Percentiles rank a stretch among this genome's conserved stretches.
These are phyloP conservation scores for Chymomyza procnemis DNA, from an alignment of 2,888 invertebrate species.

Conservation along the genomic window DNA sequence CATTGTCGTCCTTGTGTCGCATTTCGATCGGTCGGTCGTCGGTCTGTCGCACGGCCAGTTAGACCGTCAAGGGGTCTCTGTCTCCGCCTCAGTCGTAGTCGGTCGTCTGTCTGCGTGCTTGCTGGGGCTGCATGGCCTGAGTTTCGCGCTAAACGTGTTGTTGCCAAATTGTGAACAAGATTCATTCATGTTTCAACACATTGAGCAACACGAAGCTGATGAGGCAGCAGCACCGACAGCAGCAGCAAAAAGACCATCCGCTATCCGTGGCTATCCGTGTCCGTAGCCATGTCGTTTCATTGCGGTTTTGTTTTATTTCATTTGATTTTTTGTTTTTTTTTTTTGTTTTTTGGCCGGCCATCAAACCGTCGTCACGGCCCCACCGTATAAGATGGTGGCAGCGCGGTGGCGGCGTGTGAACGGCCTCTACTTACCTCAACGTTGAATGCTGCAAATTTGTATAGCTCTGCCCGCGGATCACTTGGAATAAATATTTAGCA, in stretches of 20 bases:
- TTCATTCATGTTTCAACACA: conserved; percentile 77
- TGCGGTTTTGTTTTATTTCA: neutral
- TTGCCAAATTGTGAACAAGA: conserved; percentile 76
- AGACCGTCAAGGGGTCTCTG: too few species aligned
- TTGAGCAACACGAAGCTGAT: conserved; percentile 48
- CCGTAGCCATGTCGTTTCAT: neutral
- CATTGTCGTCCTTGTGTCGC: neutral
- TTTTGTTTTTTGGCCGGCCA: neutral
- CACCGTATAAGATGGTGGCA: neutral
- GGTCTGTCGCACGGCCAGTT: neutral
- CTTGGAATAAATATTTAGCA: conserved; percentile 9
- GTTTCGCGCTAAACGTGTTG: conserved; percentile 69
- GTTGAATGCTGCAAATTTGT: conserved; percentile 33
- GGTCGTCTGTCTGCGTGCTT: conserved; percentile 37
- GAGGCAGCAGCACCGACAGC: neutral
- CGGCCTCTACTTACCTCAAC: conserved; percentile 12
- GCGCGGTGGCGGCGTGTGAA: conserved; percentile 47
- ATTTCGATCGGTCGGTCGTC: neutral
- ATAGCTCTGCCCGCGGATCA: conserved; percentile 8
- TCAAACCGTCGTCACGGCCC: conserved; percentile 2
- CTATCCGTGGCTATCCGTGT: neutral
- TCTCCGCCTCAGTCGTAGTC: neutral
- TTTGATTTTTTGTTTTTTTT: neutral
- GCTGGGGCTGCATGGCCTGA: neutral
- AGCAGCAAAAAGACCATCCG: neutral